Evolutionary conservation across 1,140 invertebrate species (phyloP).

Genomic region (Aethina tumida): DNA sequence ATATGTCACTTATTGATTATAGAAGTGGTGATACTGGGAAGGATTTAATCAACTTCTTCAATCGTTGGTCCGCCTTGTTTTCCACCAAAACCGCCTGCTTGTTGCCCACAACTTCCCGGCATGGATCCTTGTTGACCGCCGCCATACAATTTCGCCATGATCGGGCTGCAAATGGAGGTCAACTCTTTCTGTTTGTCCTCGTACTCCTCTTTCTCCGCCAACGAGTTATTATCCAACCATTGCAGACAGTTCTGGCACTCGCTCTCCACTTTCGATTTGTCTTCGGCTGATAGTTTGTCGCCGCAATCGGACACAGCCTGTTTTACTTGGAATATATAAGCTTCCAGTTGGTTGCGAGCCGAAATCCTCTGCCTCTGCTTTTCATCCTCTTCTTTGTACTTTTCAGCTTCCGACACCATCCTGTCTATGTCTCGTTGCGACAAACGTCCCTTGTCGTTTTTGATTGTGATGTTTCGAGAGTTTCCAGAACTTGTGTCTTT

Average conservation of each 20-base stretch:
- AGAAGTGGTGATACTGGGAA: no score
- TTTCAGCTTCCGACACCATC: slow-evolving; percentile 61
- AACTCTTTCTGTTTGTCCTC: slow-evolving; percentile 32
- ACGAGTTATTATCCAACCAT: slow-evolving; percentile 46
- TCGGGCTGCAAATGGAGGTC: slow-evolving; percentile 35
- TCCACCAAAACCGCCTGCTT: slow-evolving; percentile 26
- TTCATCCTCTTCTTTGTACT: slow-evolving; percentile 58
- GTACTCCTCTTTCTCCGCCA: slow-evolving; percentile 35
- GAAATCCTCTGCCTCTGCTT: slow-evolving; percentile 53
- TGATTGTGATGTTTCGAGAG: slow-evolving; percentile 63
- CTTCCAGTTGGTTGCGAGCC: slow-evolving; percentile 52
- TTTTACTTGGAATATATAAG: slow-evolving; percentile 64
- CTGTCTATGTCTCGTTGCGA: slow-evolving; percentile 73
- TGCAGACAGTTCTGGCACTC: slow-evolving; percentile 37
- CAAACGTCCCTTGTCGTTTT: slow-evolving; percentile 73
- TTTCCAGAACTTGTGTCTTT: slow-evolving; percentile 43
- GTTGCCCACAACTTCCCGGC: slow-evolving; percentile 32
- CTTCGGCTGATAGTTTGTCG: slow-evolving; percentile 36
- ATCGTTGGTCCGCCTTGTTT: slow-evolving; percentile 44
- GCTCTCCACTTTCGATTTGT: slow-evolving; percentile 35
- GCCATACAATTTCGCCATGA: slow-evolving; percentile 40
- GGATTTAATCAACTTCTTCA: slow-evolving; percentile 63
- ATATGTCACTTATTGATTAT: no score
- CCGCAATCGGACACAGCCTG: slow-evolving; percentile 40
- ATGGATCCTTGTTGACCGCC: slow-evolving; percentile 23